Evolutionary conservation across 2,888 invertebrate species (phyloP).

Genomic region (Drosophila acutilabella): DNA sequence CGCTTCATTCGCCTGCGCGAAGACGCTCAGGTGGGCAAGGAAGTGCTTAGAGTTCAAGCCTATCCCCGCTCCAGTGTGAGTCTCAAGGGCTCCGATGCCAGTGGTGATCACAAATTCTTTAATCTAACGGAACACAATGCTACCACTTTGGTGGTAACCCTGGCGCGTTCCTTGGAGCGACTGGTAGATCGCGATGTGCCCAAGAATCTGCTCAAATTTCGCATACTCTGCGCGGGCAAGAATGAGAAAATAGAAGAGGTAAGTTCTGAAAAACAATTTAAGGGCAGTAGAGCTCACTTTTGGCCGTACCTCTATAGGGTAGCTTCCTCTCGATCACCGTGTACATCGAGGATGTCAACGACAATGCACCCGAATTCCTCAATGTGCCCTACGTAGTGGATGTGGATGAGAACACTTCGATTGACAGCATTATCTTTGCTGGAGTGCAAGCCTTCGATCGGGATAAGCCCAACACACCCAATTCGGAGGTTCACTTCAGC

Average conservation of each 20-base stretch:
- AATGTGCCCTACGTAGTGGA: constrained; percentile 92
- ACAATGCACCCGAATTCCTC: constrained; percentile 91
- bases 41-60: constrained; percentile 92
- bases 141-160: constrained; percentile 90
- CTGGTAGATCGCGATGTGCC: constrained; percentile 93
- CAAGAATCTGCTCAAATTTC: constrained; percentile 93
- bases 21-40: constrained; percentile 91
- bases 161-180: constrained; percentile 91
- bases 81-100: constrained; percentile 81
- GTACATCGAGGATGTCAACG: constrained; percentile 95
- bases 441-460: constrained; percentile 92
- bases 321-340: constrained; percentile 94
- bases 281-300: background rate
- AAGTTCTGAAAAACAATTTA: too few relatives aligned
- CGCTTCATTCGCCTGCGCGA: constrained; percentile 94
- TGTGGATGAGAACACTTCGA: constrained; percentile 92
- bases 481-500: constrained; percentile 93
- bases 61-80: constrained; percentile 89
- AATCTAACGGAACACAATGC: constrained; percentile 89
- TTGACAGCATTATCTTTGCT: constrained; percentile 92
- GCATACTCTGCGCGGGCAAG: constrained; percentile 88
- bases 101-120: constrained; percentile 84
- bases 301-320: constrained; percentile 86
- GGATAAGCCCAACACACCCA: constrained; percentile 95
- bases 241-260: constrained; percentile 83